Evolutionary conservation across 2,113 vertebrate genomes (phyloP).

Genomic region (Sceloporus undulatus): DNA sequence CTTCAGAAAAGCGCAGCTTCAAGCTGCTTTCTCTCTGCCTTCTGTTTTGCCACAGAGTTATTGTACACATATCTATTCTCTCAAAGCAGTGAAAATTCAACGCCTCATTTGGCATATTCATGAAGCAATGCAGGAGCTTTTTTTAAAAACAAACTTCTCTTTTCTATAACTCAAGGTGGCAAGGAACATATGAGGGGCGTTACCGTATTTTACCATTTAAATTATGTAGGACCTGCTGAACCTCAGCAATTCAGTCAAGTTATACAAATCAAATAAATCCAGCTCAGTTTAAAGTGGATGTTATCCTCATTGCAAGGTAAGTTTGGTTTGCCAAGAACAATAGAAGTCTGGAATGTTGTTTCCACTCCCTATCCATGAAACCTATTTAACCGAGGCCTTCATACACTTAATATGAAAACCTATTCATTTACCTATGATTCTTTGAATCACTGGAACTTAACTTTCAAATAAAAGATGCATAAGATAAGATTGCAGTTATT

Average conservation of each 20-base stretch:
- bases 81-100: no score
- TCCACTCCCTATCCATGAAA: not conserved
- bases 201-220: not conserved
- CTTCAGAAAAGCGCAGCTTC: no score
- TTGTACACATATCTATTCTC: no score
- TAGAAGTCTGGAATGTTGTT: not conserved
- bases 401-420: not conserved
- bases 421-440: not conserved
- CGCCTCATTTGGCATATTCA: not conserved
- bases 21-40: no score
- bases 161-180: not conserved
- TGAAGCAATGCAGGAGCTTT: not conserved
- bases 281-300: not conserved
- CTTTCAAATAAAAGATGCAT: no score
- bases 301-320: not conserved
- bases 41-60: no score
- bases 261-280: not conserved
- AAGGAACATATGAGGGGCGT: not conserved
- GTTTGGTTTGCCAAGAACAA: not conserved
- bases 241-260: not conserved
- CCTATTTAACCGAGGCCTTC: not conserved
- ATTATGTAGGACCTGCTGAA: not conserved
- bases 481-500: no score
- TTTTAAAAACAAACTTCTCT: not conserved
- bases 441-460: no score